Conservation (phyloP, 2,888 invertebrate species). For the Cinara cedri region DNA sequence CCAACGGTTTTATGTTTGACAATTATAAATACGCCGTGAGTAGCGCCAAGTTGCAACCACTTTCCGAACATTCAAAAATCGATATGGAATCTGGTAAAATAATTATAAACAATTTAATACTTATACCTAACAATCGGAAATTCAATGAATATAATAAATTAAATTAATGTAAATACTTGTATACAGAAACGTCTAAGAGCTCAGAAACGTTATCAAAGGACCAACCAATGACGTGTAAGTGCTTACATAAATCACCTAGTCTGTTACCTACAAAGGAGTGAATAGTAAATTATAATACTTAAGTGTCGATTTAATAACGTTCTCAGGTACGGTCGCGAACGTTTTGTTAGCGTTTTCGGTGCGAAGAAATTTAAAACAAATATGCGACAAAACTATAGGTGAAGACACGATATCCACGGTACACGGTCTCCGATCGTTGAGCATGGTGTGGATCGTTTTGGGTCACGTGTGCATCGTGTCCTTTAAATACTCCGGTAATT, state of each 20-base stretch:
- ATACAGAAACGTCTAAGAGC: slow-evolving; percentile 29
- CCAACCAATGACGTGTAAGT: slow-evolving; percentile 41
- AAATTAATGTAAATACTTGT: neutral
- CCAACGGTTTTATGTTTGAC: slow-evolving; percentile 60
- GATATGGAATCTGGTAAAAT: slow-evolving; percentile 55
- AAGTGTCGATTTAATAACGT: neutral
- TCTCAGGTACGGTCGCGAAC: slow-evolving; percentile 30
- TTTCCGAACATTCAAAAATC: slow-evolving; percentile 54
- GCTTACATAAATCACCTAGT: too few relatives aligned
- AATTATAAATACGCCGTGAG: slow-evolving; percentile 61
- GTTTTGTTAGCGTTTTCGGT: slow-evolving; percentile 78
- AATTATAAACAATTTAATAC: neutral
- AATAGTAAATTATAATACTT: too few relatives aligned
- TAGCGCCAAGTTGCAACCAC: slow-evolving; percentile 47
- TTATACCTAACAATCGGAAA: neutral
- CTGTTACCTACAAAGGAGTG: too few relatives aligned
- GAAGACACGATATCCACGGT: slow-evolving; percentile 63
- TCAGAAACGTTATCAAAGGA: slow-evolving; percentile 13
- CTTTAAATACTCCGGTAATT: slow-evolving; percentile 72
- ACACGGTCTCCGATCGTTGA: slow-evolving; percentile 65
- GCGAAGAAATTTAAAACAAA: slow-evolving; percentile 75
- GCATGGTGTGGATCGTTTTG: slow-evolving; percentile 75
- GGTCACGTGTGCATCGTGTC: slow-evolving; percentile 71
- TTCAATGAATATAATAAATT: neutral
- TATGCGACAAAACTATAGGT: slow-evolving; percentile 76